phyloP scores from a whole-genome alignment of 2,113 vertebrate species.

The Pelodiscus sinensis region DNA sequence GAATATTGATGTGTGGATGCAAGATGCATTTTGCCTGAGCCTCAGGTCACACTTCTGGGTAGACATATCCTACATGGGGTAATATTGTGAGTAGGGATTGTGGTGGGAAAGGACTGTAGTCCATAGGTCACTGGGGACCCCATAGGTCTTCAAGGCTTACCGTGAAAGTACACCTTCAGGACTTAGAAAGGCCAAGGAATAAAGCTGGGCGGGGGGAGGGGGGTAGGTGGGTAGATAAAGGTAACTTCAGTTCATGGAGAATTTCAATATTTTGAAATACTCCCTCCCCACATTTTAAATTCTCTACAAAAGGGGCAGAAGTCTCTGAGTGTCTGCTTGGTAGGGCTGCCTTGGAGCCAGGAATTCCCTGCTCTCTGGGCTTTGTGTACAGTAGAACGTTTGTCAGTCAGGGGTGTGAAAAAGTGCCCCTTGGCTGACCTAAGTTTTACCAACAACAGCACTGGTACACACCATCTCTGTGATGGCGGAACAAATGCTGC shows the following conservation, averaged over 20 bases:
- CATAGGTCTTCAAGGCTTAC: neutral
- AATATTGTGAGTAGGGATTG: neutral
- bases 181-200: neutral
- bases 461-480: too few relatives aligned
- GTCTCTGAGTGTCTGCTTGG: neutral
- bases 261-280: neutral
- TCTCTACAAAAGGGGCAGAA: neutral
- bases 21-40: neutral
- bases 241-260: neutral
- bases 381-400: too few relatives aligned
- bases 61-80: neutral
- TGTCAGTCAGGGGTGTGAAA: too few relatives aligned
- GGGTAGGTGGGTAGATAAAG: neutral
- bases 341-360: neutral
- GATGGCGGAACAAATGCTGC: too few relatives aligned
- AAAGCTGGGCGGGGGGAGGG: neutral
- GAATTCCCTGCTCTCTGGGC: neutral
- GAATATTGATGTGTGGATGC: neutral
- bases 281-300: neutral
- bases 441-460: too few relatives aligned
- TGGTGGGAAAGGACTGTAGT: neutral
- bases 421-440: too few relatives aligned
- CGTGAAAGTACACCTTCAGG: neutral
- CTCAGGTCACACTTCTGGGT: neutral
- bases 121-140: neutral